Evolutionary conservation across 1,140 invertebrate genomes (phyloP).

Genomic region (Parasteatoda tepidariorum): DNA sequence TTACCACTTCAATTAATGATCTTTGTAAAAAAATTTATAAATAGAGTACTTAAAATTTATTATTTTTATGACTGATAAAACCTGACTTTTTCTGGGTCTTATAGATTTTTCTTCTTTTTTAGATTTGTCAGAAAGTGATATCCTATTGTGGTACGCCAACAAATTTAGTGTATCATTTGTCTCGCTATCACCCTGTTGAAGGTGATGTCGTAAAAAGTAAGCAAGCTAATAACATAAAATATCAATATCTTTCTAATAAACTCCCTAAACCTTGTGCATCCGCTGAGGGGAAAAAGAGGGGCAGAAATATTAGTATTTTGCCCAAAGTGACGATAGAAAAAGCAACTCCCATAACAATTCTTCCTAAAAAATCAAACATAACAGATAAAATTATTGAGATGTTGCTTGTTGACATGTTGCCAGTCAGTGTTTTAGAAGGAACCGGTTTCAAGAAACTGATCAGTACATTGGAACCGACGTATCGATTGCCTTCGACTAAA

Average conservation of each 20-base stretch:
- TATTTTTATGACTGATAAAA: too few species aligned
- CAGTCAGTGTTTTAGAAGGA: constrained; percentile 30
- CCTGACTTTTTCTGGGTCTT: too few species aligned
- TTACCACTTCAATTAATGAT: too few species aligned
- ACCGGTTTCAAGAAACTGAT: constrained; percentile 35
- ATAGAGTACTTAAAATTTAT: too few species aligned
- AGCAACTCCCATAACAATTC: background rate
- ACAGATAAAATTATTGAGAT: constrained; percentile 51
- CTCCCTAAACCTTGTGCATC: constrained; percentile 39
- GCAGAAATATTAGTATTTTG: constrained; percentile 9
- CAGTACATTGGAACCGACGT: constrained; percentile 7
- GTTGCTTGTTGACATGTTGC: constrained; percentile 46
- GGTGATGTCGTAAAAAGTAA: constrained; percentile 54
- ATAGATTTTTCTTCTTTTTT: constrained; percentile 6
- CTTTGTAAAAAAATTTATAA: too few species aligned
- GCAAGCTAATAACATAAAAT: constrained; percentile 51
- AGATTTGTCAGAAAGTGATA: constrained; percentile 58
- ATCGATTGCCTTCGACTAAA: constrained; percentile 38
- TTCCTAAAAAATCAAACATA: constrained; percentile 32
- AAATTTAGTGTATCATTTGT: constrained; percentile 51
- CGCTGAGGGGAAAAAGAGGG: constrained; percentile 13
- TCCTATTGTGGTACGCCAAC: constrained; percentile 54
- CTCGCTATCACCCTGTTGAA: constrained; percentile 48
- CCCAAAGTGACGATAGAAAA: constrained; percentile 36
- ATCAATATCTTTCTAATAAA: constrained; percentile 49